Evolutionary conservation across 2,888 invertebrate genomes (phyloP), one percentile per base, ranked within the genome.

Genomic region (Hipparchia semele): DNA sequence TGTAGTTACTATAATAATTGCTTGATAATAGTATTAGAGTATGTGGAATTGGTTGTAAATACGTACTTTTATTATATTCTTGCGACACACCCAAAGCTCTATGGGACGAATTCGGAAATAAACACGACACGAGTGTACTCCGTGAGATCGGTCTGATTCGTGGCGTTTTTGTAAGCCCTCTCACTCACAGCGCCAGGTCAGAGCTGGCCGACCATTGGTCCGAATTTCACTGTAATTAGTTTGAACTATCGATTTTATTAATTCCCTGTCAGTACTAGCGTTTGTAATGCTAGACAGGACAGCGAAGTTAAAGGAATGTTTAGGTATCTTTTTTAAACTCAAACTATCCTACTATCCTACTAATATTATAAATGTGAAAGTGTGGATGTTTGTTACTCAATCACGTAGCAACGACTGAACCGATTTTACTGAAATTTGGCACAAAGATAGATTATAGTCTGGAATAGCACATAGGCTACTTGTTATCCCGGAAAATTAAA

Each of bases 51-150:
- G 67, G 60, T 67, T 62, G 67, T 53, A 73, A 73, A 75, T 87
- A 92, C 92, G 80, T 91, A 93, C 91, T 90, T 89, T 78, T 86
- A 84, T 78, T 80, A 80, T 79, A 78, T 83, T 53, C 65, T 80
- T 81, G 79, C 80, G 89, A 90, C 90, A 92, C 91, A 90, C 92
- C 83, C 80, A 80, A 80, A 83, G 84, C 80, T 84, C 83, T 79
- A 81, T 77, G 82, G 83, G 84, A 84, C 81, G 82, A 84, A 87
- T 84, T 91, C 89, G 85, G 89, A 91, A 91, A 91, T 91, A 90
- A 86, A 83, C 83, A 84, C 85, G 79, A 75, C 39, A 39, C 74
- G 86, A 86, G 83, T 86, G 85, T 82, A 83, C 84, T 82, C 84
- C 77, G 81, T 80, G 85, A 84, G 85, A 85, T 84, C 86, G 88